Evolutionary conservation across 2,888 invertebrate genomes (phyloP), one percentile per base, ranked within the genome.

Genomic region (Drosophila meridiana): DNA sequence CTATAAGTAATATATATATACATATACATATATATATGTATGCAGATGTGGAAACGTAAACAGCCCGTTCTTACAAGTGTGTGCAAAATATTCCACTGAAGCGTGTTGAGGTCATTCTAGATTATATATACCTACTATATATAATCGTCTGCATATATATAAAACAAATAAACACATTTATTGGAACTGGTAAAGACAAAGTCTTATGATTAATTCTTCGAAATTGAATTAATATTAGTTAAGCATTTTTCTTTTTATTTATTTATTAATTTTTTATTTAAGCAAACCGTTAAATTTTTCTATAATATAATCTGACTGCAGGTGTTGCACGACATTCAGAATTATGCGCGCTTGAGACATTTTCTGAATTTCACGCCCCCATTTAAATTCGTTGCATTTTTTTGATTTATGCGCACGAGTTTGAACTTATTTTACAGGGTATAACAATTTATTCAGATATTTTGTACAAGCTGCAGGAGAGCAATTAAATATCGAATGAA

Each of bases 101-200:
- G 71, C 79, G 57, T 72, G 80, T 76, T 83, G 86, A 87, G 89
- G 86, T 87, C 86, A 79, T 69, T 66, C 60, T 66, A 67, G 66
- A 73, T 50, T 68, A 13, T 43, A 20, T 52, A 36, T 57, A 55
- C 28, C 45, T 9, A 28, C n/a, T 38, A 62, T 55, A 63, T 59
- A 61, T 47, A 59, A 63, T 32, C 14, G 50, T n/a, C 38, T 34
- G 53, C 50, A 43, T 59, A 42, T 47, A 47, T 47, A 47, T 28
- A 47, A 7, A 28, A 28, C 26, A 68, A 56, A 28, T 43, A 32
- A 26, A 30, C 11, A 42, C 32, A 47, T 73, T 53, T 56, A 32
- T 57, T 63, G 52, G 26, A 63, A 30, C 47, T 47, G 48, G 45
- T 56, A 59, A 57, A 66, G 60, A 47, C 30, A 59, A 45, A 20